Percentiles rank a stretch among this genome's conserved stretches.
These are phyloP conservation scores for Ectropis grisescens DNA, from an alignment of 1,140 invertebrate genomes.

Conservation along the genomic window DNA sequence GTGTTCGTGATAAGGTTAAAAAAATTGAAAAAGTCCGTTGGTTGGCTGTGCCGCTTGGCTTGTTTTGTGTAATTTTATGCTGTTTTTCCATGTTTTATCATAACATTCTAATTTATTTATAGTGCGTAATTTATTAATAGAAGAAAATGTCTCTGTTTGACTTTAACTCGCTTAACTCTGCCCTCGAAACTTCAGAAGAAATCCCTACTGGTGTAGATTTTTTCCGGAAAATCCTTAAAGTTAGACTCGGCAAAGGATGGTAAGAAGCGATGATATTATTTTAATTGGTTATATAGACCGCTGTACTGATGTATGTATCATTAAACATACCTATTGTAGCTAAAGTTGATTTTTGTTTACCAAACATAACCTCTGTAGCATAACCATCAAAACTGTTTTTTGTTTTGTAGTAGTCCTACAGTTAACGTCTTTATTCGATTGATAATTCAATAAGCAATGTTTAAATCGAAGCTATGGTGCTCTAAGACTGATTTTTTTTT, in stretches of 20 bases:
- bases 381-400: too few species aligned
- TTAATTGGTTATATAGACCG: too few species aligned
- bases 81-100: constrained; percentile 16
- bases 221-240: constrained; percentile 54
- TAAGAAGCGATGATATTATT: constrained; percentile 14
- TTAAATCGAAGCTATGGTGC: too few species aligned
- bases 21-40: not conserved
- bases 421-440: too few species aligned
- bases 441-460: too few species aligned
- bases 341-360: not conserved
- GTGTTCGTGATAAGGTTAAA: too few species aligned
- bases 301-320: too few species aligned
- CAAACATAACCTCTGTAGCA: not conserved
- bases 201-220: constrained; percentile 45
- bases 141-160: constrained; percentile 38
- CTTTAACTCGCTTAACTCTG: constrained; percentile 39
- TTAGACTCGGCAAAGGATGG: constrained; percentile 51
- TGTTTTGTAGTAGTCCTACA: too few species aligned
- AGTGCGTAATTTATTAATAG: constrained; percentile 9
- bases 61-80: constrained; percentile 5
- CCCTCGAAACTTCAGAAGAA: constrained; percentile 27
- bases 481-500: too few species aligned
- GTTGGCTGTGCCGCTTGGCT: too few species aligned
- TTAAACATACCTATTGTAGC: not conserved
- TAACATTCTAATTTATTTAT: constrained; percentile 15